Evolutionary conservation across 2,888 invertebrate genomes (phyloP).

Genomic region (Quadriops clusia): DNA sequence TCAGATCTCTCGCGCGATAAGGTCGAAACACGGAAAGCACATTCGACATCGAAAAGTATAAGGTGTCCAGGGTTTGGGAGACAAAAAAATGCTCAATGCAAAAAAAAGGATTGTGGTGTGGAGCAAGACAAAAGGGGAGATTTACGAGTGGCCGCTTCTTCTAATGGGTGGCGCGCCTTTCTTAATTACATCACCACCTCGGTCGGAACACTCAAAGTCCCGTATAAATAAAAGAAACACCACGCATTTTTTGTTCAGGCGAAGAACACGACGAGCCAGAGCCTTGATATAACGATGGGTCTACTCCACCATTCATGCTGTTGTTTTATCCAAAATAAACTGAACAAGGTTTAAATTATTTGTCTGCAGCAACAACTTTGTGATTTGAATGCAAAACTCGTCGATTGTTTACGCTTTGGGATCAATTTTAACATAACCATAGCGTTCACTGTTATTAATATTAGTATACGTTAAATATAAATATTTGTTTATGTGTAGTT

Average conservation of each 20-base stretch:
- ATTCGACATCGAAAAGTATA: constrained; percentile 27
- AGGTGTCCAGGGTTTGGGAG: constrained; percentile 18
- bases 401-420: too few species aligned
- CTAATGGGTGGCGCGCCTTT: constrained; percentile 37
- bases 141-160: constrained; percentile 34
- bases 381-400: too few species aligned
- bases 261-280: constrained; percentile 2
- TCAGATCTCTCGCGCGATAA: constrained; percentile 37
- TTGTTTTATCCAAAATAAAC: constrained; percentile 24
- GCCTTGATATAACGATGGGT: constrained; percentile 16
- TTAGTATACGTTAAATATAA: too few species aligned
- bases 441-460: too few species aligned
- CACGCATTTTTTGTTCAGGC: constrained; percentile 26
- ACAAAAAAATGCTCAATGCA: constrained; percentile 16
- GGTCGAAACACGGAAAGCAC: constrained; percentile 32
- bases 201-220: constrained; percentile 35
- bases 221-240: constrained; percentile 35
- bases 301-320: constrained; percentile 21
- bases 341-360: constrained; percentile 27
- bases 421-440: too few species aligned
- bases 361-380: constrained; percentile 24
- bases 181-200: constrained; percentile 37
- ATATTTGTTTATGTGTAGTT: too few species aligned
- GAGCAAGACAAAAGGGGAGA: constrained; percentile 32
- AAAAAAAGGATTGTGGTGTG: constrained; percentile 25